These are phyloP conservation scores for Eidolon dupreanum DNA, from an alignment of 2,797 vertebrate genomes.

Conservation along the genomic window DNA sequence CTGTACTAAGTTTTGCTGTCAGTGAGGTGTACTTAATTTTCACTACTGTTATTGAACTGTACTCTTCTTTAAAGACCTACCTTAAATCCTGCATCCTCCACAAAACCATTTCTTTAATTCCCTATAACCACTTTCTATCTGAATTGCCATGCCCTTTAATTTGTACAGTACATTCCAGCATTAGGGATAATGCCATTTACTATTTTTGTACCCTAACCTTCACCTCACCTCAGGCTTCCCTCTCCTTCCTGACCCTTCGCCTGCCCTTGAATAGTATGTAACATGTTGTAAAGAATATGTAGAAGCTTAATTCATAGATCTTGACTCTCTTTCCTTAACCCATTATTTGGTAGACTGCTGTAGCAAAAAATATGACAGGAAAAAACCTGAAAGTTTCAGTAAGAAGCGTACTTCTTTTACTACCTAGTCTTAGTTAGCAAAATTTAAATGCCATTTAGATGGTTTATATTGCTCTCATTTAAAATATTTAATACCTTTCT, in stretches of 20 bases:
- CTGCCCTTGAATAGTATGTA: not conserved
- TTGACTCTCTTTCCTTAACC: not conserved
- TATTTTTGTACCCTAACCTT: not conserved
- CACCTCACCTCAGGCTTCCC: not conserved
- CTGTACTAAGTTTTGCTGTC: not conserved
- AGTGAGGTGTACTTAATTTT: not conserved
- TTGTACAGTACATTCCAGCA: not conserved
- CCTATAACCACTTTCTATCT: not conserved
- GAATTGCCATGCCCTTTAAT: not conserved
- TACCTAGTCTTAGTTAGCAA: constrained; percentile 12
- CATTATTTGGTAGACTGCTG: not conserved
- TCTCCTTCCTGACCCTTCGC: not conserved
- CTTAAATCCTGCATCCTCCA: not conserved
- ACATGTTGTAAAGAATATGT: not conserved
- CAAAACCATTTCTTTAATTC: not conserved
- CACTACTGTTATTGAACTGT: not conserved
- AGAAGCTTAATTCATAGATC: not conserved
- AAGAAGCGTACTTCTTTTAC: not conserved
- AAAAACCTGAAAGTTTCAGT: not conserved
- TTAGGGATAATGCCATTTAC: not conserved
- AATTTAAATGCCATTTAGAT: constrained; percentile 41
- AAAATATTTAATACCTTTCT: constrained; percentile 50
- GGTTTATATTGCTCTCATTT: not conserved
- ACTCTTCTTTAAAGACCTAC: not conserved
- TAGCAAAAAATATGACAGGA: not conserved